Base-by-base conservation (phyloP, 2,888 invertebrate genomes). In the Ceraclea dissimilis region DNA sequence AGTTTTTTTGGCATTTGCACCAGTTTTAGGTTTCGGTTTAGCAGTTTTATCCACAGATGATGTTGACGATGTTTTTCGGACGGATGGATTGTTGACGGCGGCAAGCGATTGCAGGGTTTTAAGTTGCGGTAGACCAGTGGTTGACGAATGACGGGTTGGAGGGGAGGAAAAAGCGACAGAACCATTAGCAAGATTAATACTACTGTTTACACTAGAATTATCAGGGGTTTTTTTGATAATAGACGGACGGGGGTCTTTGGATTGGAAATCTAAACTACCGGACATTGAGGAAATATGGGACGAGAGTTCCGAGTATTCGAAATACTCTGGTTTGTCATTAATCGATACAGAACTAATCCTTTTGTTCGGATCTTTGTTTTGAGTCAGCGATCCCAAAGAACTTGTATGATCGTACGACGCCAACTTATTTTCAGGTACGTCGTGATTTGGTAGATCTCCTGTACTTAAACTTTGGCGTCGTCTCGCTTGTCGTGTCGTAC, bases 101-200 rank as follows among this genome's bases (percentile, higher is more conserved):
- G 53, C 57, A 46, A 62, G 60, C 11, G 60, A 58, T 60, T 62
- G 62, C 16, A 60, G 51, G 11, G 60, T 60, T 60, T 60, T 62
- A 47, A 58, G 47, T 53, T 62, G 62, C n/a, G 57, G 60, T 57
- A 62, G 49, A 20, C 53, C 56, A 13, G 67, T 68, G 5, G 26
- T 26, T 5, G 67, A 70, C 69, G 67, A 66, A 67, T 67, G 70
- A 67, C 68, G 68, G 67, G 65, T 13, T 13, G 39, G 39, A 31
- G n/a, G 26, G 73, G 81, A 78, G 79, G 79, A 82, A 66, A 78
- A 71, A 75, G 74, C 74, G 74, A 73, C 67, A 74, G 69, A 75
- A 76, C 74, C 78, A 76, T 81, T 82, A 81, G 80, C 77, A 71
- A 76, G 72, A 71, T 80, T 77, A 71, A 76, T 72, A 71, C 70